Conservation (phyloP, 2,888 invertebrate genomes). For the Pyrochroa serraticornis region DNA sequence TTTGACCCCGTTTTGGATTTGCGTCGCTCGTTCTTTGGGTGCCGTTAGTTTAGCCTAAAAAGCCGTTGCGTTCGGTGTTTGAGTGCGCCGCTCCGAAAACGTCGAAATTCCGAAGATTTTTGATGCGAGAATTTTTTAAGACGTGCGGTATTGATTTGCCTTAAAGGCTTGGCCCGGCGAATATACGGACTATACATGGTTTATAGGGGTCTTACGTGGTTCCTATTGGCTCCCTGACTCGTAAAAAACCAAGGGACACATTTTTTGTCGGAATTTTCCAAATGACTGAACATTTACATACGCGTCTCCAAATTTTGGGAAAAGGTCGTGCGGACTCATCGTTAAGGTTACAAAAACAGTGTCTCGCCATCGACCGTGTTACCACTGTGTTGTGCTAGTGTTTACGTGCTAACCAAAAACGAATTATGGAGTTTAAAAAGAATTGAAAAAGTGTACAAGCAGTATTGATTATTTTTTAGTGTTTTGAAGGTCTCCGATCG, state of each 20-base stretch:
- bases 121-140: constrained; percentile 56
- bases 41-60: constrained; percentile 55
- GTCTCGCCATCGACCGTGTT: constrained; percentile 6
- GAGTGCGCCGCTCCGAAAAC: constrained; percentile 35
- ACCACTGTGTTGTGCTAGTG: constrained; percentile 37
- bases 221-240: constrained; percentile 60
- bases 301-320: constrained; percentile 57
- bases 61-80: constrained; percentile 30
- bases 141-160: constrained; percentile 60
- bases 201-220: constrained; percentile 60
- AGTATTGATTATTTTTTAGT: constrained; percentile 55
- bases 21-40: constrained; percentile 50
- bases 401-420: constrained; percentile 32
- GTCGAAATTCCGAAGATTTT: constrained; percentile 44
- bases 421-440: constrained; percentile 47
- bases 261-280: constrained; percentile 68
- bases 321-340: constrained; percentile 46
- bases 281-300: constrained; percentile 63
- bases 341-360: constrained; percentile 33
- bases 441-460: constrained; percentile 45
- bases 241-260: constrained; percentile 59
- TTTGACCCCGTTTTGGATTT: constrained; percentile 58
- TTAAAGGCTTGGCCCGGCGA: constrained; percentile 60
- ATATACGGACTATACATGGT: constrained; percentile 59
- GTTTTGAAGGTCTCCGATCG: constrained; percentile 51